These are phyloP conservation scores for Helarctos malayanus DNA, from an alignment of 2,797 vertebrate genomes.

Conservation along the genomic window DNA sequence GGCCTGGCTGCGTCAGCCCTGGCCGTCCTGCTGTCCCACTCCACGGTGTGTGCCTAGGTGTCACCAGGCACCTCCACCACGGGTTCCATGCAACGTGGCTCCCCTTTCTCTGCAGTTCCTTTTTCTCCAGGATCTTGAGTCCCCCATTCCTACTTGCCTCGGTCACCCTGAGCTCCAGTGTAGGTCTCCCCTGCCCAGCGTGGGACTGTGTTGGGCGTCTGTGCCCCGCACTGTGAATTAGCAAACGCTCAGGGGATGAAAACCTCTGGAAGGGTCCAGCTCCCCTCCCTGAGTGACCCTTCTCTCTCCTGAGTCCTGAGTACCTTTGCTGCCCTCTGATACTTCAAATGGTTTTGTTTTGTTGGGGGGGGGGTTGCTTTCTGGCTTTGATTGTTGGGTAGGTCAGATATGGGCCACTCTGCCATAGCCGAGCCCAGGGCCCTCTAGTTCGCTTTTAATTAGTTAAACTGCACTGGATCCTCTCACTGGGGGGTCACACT, in stretches of 20 bases:
- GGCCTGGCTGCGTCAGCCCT: neutral
- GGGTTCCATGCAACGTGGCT: neutral
- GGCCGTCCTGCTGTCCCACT: neutral
- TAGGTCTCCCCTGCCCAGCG: neutral
- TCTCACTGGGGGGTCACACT: neutral
- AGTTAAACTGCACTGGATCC: neutral
- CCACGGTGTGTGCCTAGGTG: too few species aligned
- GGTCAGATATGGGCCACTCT: neutral
- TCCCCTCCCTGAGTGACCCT: neutral
- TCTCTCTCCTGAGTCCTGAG: neutral
- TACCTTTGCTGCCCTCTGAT: neutral
- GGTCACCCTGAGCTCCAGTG: neutral
- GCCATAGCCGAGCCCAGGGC: neutral
- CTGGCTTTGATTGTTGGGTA: neutral
- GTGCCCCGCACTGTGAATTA: neutral
- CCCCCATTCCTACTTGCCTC: neutral
- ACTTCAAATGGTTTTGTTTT: neutral
- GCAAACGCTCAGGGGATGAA: fast-evolving
- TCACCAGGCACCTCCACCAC: neutral
- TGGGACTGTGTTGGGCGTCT: neutral
- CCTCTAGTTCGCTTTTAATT: neutral
- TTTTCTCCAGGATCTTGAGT: neutral
- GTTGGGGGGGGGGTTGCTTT: neutral
- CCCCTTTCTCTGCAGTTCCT: neutral
- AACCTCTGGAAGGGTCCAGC: neutral